Base-by-base conservation (phyloP, 2,888 invertebrate species). In the Caenorhabditis wallacei region DNA sequence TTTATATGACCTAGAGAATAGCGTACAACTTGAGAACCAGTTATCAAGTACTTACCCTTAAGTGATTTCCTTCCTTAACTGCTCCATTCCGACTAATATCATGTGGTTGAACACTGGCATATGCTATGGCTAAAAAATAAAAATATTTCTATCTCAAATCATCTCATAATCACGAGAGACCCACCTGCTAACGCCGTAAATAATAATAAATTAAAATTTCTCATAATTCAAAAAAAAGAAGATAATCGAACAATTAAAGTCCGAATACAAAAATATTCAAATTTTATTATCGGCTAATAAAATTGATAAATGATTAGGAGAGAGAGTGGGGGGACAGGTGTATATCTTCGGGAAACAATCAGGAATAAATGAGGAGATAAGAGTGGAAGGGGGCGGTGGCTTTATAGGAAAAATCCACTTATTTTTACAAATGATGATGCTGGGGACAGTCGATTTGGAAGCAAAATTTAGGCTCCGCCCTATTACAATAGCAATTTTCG, bases 21-120 rank as follows among this genome's bases (percentile, higher is more conserved):
- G n/a, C n/a, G n/a, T n/a, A n/a, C n/a, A n/a, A n/a, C n/a, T n/a
- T n/a, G n/a, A n/a, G n/a, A n/a, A n/a, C n/a, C n/a, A n/a, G n/a
- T n/a, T n/a, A n/a, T n/a, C n/a, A n/a, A n/a, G 5, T 20, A 68
- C 66, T 53, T 20, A 74, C 82, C 43, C 82, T 43, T 22, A 82
- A 69, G 37, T 82, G 82, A 35, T 82, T 82, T 26, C 82, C 82
- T n/a, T 78, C 82, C 43, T 82, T 82, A 0, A 82, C 78, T 30
- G 68, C 68, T 56, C 51, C 48, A 69, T 82, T 79, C 4, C 11
- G 18, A 20, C 24, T 35, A 16, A 80, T 69, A 26, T 74, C 74
- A 26, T 74, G 72, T 46, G 80, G 80, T 24, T 72, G 56, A 0
- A 61, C 35, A 56, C 48, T 64, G 2, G 64, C 79, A 64, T 54